Conservation (phyloP, 1,140 invertebrate genomes). For the Papilio machaon region DNA sequence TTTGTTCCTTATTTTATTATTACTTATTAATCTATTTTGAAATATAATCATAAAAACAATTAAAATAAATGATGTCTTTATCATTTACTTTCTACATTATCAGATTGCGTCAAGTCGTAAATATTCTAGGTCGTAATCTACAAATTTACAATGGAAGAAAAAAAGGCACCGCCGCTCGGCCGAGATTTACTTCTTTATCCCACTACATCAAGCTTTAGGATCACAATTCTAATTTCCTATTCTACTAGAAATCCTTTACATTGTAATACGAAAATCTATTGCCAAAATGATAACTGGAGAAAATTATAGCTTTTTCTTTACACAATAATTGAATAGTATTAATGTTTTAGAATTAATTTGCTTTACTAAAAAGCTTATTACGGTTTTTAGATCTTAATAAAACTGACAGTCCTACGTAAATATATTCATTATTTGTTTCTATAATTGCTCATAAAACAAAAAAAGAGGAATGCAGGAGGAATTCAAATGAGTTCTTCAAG, state of each 20-base stretch:
- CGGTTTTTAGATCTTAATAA: not conserved
- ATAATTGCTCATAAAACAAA: constrained; percentile 5
- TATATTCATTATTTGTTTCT: not conserved
- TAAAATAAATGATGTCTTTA: not conserved
- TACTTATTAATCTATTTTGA: too few species aligned
- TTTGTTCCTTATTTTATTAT: not conserved
- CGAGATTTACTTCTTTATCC: constrained; percentile 23
- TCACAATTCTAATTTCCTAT: constrained; percentile 19
- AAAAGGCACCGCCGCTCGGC: not conserved
- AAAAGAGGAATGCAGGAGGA: not conserved
- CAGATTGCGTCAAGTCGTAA: constrained; percentile 22
- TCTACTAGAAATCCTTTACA: not conserved
- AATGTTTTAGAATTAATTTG: not conserved
- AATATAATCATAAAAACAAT: not conserved
- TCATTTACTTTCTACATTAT: constrained; percentile 20
- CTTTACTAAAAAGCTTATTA: not conserved
- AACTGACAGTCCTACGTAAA: not conserved
- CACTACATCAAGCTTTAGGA: constrained; percentile 26
- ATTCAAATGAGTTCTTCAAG: constrained; percentile 13
- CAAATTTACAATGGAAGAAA: constrained; percentile 11
- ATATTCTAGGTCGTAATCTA: constrained; percentile 23
- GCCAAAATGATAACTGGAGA: not conserved
- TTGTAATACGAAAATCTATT: not conserved
- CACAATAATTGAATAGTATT: not conserved
- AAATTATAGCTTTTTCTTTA: not conserved